Percentiles rank a stretch among this genome's conserved stretches.
These are phyloP conservation scores for Alcis repandata DNA, from an alignment of 2,888 invertebrate species.

Conservation along the genomic window DNA sequence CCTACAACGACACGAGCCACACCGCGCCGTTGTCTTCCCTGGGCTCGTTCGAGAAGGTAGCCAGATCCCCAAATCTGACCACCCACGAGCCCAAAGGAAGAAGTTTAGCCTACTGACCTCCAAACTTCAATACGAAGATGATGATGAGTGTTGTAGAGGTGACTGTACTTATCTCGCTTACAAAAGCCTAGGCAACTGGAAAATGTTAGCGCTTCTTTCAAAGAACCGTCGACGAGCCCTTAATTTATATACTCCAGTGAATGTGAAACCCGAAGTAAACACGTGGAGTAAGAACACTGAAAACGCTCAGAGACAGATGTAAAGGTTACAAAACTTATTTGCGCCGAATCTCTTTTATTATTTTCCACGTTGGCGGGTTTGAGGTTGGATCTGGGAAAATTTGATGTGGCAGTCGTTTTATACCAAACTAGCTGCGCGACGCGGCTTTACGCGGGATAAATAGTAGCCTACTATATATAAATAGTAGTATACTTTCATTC, in stretches of 20 bases:
- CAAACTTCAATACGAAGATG: too few species aligned
- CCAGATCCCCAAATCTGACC: too few species aligned
- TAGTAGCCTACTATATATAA: too few species aligned
- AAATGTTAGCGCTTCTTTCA: conserved; percentile 1
- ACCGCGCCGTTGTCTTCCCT: too few species aligned
- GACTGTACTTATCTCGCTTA: not conserved
- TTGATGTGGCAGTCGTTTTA: conserved; percentile 40
- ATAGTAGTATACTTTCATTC: too few species aligned
- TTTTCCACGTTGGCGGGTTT: conserved; percentile 53
- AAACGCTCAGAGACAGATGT: conserved; percentile 44
- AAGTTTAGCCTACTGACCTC: too few species aligned
- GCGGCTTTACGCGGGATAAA: too few species aligned
- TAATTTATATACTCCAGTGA: conserved; percentile 41
- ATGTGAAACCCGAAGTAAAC: conserved; percentile 43
- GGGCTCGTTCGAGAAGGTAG: too few species aligned
- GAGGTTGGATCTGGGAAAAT: conserved; percentile 31
- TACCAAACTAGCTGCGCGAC: not conserved
- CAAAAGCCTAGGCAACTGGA: not conserved
- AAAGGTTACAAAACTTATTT: conserved; percentile 59
- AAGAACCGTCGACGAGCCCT: not conserved
- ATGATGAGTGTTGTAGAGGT: too few species aligned
- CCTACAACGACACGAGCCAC: too few species aligned
- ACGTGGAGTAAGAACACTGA: conserved; percentile 34
- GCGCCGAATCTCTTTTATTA: conserved; percentile 60
- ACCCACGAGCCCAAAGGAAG: too few species aligned